Percentiles rank a stretch among this genome's conserved stretches.
Evolutionary conservation across 1,140 invertebrate genomes (phyloP).

Genomic region (Oedothorax gibbosus): DNA sequence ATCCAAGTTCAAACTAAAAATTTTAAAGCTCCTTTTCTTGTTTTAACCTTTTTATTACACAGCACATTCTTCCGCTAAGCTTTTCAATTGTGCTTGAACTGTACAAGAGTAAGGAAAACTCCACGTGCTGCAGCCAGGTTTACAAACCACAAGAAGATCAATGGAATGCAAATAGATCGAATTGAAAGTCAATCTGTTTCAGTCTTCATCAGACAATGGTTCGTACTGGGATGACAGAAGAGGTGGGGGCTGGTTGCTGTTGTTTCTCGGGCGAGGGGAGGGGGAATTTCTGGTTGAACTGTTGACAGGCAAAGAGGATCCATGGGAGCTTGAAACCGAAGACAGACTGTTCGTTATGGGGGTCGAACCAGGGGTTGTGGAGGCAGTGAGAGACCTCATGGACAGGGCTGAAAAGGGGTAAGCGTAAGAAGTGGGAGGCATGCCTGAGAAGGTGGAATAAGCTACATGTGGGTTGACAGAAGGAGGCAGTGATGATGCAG

Average conservation of each 20-base stretch:
- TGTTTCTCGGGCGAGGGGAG: conserved; percentile 39
- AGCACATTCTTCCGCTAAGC: too few relatives aligned
- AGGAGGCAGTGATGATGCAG: conserved; percentile 65
- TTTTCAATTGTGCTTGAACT: conserved; percentile 9
- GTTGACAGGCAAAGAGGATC: conserved; percentile 31
- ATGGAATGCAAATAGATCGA: conserved; percentile 58
- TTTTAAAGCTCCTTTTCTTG: too few relatives aligned
- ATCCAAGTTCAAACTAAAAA: too few relatives aligned
- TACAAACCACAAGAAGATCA: conserved; percentile 44
- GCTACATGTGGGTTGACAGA: conserved; percentile 58
- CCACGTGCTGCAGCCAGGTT: conserved; percentile 45
- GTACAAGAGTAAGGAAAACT: conserved; percentile 21
- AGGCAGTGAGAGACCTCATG: conserved; percentile 69
- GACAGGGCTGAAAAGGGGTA: conserved; percentile 76
- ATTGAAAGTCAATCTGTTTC: conserved; percentile 37
- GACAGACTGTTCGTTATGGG: conserved; percentile 70
- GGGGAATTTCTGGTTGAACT: conserved; percentile 53
- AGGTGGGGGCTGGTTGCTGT: conserved; percentile 76
- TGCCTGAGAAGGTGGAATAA: conserved; percentile 58
- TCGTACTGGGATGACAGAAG: conserved; percentile 87
- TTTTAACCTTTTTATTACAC: too few relatives aligned
- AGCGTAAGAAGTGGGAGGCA: conserved; percentile 69
- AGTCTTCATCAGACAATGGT: conserved; percentile 88
- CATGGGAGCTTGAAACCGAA: conserved; percentile 33
- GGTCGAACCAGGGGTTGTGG: conserved; percentile 68